Conservation (phyloP, 2,797 vertebrate genomes). For the Halcyon badia region DNA sequence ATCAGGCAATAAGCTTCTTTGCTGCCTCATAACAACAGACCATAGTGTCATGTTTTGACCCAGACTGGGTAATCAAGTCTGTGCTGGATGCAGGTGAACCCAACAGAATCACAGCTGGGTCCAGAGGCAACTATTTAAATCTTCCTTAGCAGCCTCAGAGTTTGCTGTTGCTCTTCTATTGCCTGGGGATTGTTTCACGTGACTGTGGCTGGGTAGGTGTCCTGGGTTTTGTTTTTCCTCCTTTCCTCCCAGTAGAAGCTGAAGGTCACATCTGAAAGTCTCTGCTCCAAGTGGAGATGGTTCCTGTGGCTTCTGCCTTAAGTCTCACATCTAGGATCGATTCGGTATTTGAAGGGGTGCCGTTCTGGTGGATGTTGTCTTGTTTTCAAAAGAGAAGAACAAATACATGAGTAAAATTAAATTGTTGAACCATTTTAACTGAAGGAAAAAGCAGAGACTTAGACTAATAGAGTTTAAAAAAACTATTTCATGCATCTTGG, state of each 20-base stretch:
- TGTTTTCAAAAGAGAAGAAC: background rate
- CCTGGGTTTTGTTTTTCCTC: background rate
- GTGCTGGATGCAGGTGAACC: background rate
- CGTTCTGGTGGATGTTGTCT: background rate
- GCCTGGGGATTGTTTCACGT: background rate
- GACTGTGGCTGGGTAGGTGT: background rate
- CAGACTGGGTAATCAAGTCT: background rate
- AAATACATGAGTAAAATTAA: background rate
- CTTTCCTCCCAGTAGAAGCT: background rate
- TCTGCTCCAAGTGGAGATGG: background rate
- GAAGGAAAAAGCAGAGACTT: background rate
- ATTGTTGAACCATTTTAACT: background rate
- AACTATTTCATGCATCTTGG: background rate
- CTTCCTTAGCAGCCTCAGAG: accelerated
- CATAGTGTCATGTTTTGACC: background rate
- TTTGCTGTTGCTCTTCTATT: background rate
- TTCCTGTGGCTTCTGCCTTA: background rate
- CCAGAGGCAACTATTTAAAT: background rate
- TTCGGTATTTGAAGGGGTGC: background rate
- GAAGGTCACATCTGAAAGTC: background rate
- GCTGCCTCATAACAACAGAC: background rate
- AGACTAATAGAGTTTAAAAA: background rate
- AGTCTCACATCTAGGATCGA: background rate
- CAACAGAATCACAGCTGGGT: background rate
- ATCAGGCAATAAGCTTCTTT: background rate